Evolutionary conservation across 1,140 invertebrate genomes (phyloP).

Genomic region (Aphis gossypii): DNA sequence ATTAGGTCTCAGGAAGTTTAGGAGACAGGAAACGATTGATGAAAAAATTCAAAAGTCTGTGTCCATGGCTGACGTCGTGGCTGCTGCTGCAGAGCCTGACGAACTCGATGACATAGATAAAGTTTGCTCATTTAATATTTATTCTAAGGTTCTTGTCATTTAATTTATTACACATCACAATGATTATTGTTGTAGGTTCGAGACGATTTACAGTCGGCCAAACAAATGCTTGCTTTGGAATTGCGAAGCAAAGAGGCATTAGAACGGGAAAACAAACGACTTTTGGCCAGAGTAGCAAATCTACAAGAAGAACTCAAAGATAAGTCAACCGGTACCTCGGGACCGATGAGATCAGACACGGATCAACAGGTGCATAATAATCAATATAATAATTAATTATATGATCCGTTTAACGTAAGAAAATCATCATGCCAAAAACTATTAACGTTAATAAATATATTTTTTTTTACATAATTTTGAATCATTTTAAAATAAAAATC

Average conservation of each 20-base stretch:
- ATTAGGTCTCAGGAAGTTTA: constrained; percentile 81
- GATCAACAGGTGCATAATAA: constrained; percentile 35
- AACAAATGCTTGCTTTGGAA: constrained; percentile 87
- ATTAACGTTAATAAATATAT: too few relatives aligned
- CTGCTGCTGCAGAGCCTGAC: constrained; percentile 68
- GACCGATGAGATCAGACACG: constrained; percentile 44
- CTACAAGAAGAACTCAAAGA: constrained; percentile 78
- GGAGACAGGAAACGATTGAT: constrained; percentile 86
- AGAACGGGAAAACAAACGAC: constrained; percentile 84
- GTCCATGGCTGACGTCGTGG: constrained; percentile 71
- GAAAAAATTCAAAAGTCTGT: constrained; percentile 84
- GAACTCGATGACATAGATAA: constrained; percentile 87
- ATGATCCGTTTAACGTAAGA: neutral
- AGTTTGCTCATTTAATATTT: constrained; percentile 62
- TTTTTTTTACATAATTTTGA: too few relatives aligned
- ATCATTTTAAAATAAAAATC: too few relatives aligned
- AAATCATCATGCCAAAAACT: too few relatives aligned
- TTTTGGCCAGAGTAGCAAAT: constrained; percentile 78
- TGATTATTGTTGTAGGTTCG: constrained; percentile 65
- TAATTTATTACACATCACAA: neutral
- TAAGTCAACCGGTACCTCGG: constrained; percentile 63
- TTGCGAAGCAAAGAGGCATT: constrained; percentile 84
- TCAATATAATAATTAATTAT: neutral
- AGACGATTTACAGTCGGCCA: constrained; percentile 88
- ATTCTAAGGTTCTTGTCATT: neutral